A percentile compares a stretch with the other conserved stretches of the same genome.
These are phyloP conservation scores for Sebastes hubbsi DNA, from an alignment of 2,797 vertebrate species.

Conservation along the genomic window DNA sequence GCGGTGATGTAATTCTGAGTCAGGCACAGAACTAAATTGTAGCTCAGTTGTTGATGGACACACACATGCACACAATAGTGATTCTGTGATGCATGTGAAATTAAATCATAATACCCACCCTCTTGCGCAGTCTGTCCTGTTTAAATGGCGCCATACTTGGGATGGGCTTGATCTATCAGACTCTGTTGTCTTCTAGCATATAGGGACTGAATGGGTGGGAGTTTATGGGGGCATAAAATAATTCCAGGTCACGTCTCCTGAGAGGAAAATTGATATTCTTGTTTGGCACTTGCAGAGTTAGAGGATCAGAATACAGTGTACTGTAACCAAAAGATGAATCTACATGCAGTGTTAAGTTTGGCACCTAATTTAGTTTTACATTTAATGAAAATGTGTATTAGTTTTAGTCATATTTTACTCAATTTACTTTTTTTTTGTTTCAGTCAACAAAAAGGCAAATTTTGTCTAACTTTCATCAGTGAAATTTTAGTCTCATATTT, in stretches of 20 bases:
- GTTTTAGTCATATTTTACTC: too few species aligned
- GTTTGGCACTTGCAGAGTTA: not conserved
- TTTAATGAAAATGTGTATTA: not conserved
- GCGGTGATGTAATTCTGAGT: slow-evolving; percentile 12
- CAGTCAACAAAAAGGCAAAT: too few species aligned
- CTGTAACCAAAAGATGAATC: not conserved
- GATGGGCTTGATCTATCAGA: not conserved
- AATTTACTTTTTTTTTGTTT: too few species aligned
- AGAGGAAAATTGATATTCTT: not conserved
- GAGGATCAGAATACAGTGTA: not conserved
- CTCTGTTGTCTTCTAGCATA: not conserved
- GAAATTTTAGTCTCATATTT: too few species aligned
- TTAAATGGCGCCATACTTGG: not conserved
- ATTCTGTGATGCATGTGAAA: slow-evolving; percentile 27
- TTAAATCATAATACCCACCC: slow-evolving; percentile 9
- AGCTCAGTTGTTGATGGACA: not conserved
- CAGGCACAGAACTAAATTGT: not conserved
- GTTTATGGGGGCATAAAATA: not conserved
- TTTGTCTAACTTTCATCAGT: too few species aligned
- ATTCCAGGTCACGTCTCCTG: not conserved
- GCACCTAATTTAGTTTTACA: not conserved
- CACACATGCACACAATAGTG: not conserved
- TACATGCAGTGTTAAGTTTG: not conserved
- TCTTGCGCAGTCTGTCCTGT: not conserved
- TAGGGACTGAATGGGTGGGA: not conserved